Conservation (phyloP, 2,797 vertebrate species). For the Onychomys arenicola region DNA sequence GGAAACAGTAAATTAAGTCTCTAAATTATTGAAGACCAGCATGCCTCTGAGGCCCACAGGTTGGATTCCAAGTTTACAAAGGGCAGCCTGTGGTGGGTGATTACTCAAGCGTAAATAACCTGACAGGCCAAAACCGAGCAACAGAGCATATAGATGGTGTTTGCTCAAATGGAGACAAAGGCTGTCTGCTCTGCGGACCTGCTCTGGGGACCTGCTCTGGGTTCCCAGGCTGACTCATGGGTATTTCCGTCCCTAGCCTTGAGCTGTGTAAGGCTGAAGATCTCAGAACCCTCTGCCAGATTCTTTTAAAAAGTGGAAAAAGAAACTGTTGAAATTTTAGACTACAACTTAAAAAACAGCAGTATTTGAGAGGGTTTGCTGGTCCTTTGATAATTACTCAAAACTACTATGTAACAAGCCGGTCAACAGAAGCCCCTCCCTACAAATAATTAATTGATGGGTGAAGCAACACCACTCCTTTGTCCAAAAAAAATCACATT, state of each 20-base stretch:
- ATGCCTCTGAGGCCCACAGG: background rate
- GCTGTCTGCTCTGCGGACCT: too few relatives aligned
- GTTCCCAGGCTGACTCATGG: background rate
- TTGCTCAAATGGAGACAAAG: background rate
- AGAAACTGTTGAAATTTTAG: conserved; percentile 36
- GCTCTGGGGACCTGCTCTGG: background rate
- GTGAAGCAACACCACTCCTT: background rate
- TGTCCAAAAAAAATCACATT: background rate
- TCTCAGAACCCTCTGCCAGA: conserved; percentile 21
- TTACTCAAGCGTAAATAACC: background rate
- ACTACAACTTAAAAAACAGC: background rate
- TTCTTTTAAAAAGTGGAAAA: background rate
- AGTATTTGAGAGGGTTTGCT: background rate
- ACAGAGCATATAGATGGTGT: background rate
- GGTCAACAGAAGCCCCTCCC: background rate
- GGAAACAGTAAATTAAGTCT: conserved; percentile 48
- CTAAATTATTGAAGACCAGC: conserved; percentile 55
- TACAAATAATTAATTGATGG: background rate
- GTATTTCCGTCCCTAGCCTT: background rate
- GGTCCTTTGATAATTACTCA: conserved; percentile 11
- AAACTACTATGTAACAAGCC: conserved; percentile 22
- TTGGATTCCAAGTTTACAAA: conserved; percentile 55
- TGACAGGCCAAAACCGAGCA: conserved; percentile 20
- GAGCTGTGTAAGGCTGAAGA: background rate
- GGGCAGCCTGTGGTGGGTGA: background rate